Conservation (phyloP, 1,140 invertebrate genomes). For the Oryzaephilus surinamensis region DNA sequence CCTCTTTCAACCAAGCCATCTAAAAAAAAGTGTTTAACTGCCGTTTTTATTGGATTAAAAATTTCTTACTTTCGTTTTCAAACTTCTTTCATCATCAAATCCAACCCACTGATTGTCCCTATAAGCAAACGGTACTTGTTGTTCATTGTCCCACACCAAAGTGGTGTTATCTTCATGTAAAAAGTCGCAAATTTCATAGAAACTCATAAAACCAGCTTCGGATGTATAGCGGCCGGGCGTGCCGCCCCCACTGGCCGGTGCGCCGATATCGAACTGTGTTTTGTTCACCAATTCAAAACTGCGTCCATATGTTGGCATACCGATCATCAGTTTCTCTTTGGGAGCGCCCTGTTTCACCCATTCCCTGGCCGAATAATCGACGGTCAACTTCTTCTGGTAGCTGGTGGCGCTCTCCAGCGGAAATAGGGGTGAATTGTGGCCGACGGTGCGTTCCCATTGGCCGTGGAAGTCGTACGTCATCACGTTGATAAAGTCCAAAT, state of each 20-base stretch:
- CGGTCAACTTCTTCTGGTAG: constrained; percentile 83
- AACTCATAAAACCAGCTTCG: constrained; percentile 84
- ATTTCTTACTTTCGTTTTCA: constrained; percentile 77
- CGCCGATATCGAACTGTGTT: constrained; percentile 84
- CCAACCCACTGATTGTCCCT: constrained; percentile 88
- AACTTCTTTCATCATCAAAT: constrained; percentile 87
- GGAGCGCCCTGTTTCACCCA: constrained; percentile 92
- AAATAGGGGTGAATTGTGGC: constrained; percentile 84
- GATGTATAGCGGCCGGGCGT: constrained; percentile 73
- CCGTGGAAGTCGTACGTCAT: constrained; percentile 95
- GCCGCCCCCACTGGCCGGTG: constrained; percentile 78
- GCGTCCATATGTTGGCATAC: constrained; percentile 89
- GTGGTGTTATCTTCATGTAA: constrained; percentile 83
- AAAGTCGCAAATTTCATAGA: constrained; percentile 94
- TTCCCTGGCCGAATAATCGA: constrained; percentile 81
- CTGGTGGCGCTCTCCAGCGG: constrained; percentile 79
- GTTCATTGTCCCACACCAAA: constrained; percentile 92
- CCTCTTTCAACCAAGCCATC: constrained; percentile 89
- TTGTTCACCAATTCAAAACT: constrained; percentile 87
- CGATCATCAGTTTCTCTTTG: constrained; percentile 89
- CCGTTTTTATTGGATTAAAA: too few species aligned
- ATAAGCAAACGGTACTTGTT: constrained; percentile 90
- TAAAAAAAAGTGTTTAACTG: constrained; percentile 41
- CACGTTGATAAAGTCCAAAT: constrained; percentile 86
- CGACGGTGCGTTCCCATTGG: constrained; percentile 84